A percentile compares a stretch with the other conserved stretches of the same genome.
These are phyloP conservation scores for Xestobium rufovillosum DNA, from an alignment of 2,888 invertebrate genomes.

Conservation along the genomic window DNA sequence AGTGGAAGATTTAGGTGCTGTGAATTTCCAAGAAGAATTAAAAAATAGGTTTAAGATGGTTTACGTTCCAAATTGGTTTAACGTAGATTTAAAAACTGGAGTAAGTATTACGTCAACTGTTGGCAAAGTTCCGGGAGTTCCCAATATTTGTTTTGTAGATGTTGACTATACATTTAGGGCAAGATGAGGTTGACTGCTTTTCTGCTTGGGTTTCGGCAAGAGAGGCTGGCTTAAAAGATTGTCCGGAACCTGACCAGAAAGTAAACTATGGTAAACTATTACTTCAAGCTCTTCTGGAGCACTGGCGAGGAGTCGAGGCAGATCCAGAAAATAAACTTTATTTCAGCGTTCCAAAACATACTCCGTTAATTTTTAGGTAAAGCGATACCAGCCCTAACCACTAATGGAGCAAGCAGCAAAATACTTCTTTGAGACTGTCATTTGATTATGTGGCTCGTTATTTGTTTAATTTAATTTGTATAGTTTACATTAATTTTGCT, in stretches of 20 bases:
- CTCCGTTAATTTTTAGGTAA: conserved; percentile 90
- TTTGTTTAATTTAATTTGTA: conserved; percentile 1
- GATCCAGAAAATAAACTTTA: conserved; percentile 69
- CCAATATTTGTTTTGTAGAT: conserved; percentile 51
- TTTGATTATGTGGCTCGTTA: no score
- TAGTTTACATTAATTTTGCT: background rate
- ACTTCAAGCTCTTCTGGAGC: conserved; percentile 88
- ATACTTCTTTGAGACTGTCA: no score
- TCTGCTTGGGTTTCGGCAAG: conserved; percentile 97
- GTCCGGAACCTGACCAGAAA: conserved; percentile 67
- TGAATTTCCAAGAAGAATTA: conserved; percentile 88
- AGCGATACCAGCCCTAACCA: background rate
- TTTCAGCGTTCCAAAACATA: conserved; percentile 89
- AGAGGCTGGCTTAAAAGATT: conserved; percentile 72
- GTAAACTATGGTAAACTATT: conserved; percentile 94
- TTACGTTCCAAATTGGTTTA: conserved; percentile 98
- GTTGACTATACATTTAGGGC: conserved; percentile 92
- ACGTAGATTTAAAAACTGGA: conserved; percentile 96
- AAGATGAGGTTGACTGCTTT: conserved; percentile 97
- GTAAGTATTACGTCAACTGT: conserved; percentile 46
- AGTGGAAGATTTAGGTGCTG: conserved; percentile 82
- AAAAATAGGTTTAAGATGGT: conserved; percentile 88
- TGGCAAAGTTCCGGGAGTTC: no score
- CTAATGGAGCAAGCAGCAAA: no score
- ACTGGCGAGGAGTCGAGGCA: conserved; percentile 71